Evolutionary conservation across 2,888 invertebrate species (phyloP).

Genomic region (Melikaiella ostensackeni): DNA sequence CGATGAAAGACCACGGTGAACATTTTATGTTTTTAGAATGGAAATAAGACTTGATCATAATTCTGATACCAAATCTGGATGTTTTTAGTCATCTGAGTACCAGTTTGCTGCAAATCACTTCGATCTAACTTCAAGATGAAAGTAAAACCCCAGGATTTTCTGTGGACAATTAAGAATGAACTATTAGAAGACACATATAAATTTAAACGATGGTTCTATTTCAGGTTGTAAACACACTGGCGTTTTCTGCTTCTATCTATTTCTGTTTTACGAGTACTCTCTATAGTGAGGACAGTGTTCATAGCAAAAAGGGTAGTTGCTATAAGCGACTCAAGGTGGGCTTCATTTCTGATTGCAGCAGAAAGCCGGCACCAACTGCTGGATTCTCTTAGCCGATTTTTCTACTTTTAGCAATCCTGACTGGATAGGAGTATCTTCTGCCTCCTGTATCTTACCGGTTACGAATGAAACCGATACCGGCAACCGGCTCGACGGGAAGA

Average conservation of each 20-base stretch:
- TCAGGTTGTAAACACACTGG: slow-evolving; percentile 18
- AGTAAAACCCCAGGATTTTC: too few species aligned
- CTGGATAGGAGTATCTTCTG: slow-evolving; percentile 24
- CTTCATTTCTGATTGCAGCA: slow-evolving; percentile 57
- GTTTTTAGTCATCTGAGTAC: too few species aligned
- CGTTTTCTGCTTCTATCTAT: not conserved
- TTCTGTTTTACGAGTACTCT: not conserved
- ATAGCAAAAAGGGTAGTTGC: slow-evolving; percentile 38
- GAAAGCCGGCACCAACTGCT: too few species aligned
- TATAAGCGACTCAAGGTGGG: slow-evolving; percentile 50
- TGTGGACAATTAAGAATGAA: too few species aligned
- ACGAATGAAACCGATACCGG: slow-evolving; percentile 36
- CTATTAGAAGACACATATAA: too few species aligned
- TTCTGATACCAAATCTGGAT: too few species aligned
- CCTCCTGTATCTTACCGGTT: slow-evolving; percentile 20
- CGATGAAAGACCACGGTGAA: too few species aligned
- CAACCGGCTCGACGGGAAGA: slow-evolving; percentile 16
- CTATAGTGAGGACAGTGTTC: not conserved
- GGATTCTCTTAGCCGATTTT: too few species aligned
- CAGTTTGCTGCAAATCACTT: too few species aligned
- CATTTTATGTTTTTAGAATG: too few species aligned
- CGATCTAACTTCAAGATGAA: too few species aligned
- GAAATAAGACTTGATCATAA: too few species aligned
- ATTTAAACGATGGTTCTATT: slow-evolving; percentile 2
- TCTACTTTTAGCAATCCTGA: slow-evolving; percentile 34